These are phyloP conservation scores for Synanthedon vespiformis DNA, from an alignment of 2,888 invertebrate genomes.

Conservation along the genomic window DNA sequence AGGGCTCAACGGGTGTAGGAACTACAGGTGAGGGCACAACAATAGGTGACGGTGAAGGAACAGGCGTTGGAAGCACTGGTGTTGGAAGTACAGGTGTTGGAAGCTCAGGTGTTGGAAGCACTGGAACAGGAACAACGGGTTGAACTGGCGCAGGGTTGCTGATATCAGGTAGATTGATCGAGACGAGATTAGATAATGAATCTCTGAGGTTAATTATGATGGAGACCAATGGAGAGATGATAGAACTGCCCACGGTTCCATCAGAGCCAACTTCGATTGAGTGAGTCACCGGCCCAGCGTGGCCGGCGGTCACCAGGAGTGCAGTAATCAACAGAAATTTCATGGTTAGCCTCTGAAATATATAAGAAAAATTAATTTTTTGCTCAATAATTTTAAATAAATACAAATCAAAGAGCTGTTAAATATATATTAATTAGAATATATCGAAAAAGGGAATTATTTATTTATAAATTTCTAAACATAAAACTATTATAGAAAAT, in stretches of 20 bases:
- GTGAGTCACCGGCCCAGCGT: conserved; percentile 5
- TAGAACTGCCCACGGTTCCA: conserved; percentile 1
- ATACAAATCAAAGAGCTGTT: background rate
- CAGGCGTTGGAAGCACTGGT: background rate
- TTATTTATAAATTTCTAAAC: too few relatives aligned
- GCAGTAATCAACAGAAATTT: conserved; percentile 25
- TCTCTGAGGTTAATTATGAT: conserved; percentile 2
- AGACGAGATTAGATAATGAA: background rate
- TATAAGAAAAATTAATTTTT: background rate
- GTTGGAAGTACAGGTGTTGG: background rate
- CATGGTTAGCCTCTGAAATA: conserved; percentile 11
- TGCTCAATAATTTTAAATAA: background rate
- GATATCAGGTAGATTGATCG: background rate
- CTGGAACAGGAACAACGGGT: background rate
- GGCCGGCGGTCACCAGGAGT: conserved; percentile 17
- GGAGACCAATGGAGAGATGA: conserved; percentile 3
- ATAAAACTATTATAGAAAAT: too few relatives aligned
- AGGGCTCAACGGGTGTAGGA: background rate
- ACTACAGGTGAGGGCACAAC: background rate
- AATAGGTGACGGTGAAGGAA: background rate
- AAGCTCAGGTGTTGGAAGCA: background rate
- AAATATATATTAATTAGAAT: too few relatives aligned
- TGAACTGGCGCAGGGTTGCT: background rate
- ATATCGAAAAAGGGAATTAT: too few relatives aligned
- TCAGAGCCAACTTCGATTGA: conserved; percentile 2